Base-by-base conservation (phyloP, 2,888 invertebrate species). In the Hyposoter dolosus region DNA sequence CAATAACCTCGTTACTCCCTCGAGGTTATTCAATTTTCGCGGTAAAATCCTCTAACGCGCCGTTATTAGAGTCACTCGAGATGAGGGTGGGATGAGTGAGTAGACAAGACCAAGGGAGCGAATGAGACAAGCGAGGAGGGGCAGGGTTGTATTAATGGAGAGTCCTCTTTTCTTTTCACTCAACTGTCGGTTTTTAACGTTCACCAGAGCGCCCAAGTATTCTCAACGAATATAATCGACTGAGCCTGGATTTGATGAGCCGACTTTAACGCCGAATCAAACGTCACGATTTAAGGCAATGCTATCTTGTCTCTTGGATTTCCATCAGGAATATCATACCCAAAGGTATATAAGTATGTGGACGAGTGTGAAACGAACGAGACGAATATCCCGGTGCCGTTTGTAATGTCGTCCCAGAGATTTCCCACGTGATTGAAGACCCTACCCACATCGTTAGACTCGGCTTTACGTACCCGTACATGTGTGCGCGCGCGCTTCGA, bases 21-120 rank as follows among this genome's bases (percentile, higher is more conserved):
- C 77, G 88, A 88, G 90, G 90, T 93, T 93, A 93, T 93, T 93
- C 92, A 93, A 93, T 93, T 93, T 93, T 88, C 83, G 89, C 90
- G 90, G 92, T 93, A 92, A 93, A 93, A 93, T 93, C 90, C 92
- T 91, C 90, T 92, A 93, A 93, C 92, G 91, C 91, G 91, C 92
- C 91, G 90, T 93, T 92, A 93, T 92, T 92, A 92, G 91, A 90
- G 91, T 89, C 89, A 82, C 80, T 72, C 63, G 28, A 50, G 74
- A 79, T 45, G 72, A 65, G 35, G 78, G 84, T 78, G 71, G 75
- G 79, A 72, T 75, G 83, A 83, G 83, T 76, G 66, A 85, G 75
- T 71, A 63, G 75, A 47, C 47, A 63, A 56, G 63, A 75, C 40
- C 77, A 79, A 85, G 88, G 87, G 32, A 12, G 40, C 9, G 19